Evolutionary conservation across 2,797 vertebrate genomes (phyloP).

Genomic region (Catostomus latipinnis): DNA sequence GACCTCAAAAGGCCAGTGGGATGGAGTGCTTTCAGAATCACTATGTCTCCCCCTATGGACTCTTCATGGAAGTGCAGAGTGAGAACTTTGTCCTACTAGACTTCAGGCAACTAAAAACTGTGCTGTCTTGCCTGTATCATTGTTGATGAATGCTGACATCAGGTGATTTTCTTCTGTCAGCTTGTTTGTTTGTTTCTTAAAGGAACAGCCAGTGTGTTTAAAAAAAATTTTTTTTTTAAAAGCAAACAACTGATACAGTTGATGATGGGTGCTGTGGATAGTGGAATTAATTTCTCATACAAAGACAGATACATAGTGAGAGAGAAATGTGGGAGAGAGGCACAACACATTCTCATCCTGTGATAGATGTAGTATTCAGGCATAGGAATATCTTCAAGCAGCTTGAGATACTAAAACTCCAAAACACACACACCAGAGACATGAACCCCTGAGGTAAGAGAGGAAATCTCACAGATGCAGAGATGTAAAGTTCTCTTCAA

Average conservation of each 20-base stretch:
- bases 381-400: background rate
- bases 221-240: no score
- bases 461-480: background rate
- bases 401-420: background rate
- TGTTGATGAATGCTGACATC: background rate
- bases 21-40: background rate
- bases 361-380: background rate
- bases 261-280: background rate
- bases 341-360: background rate
- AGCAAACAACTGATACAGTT: no score
- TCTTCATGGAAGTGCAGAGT: background rate
- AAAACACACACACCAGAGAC: background rate
- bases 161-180: background rate
- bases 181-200: no score
- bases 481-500: background rate
- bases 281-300: background rate
- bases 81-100: no score
- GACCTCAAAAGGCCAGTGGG: background rate
- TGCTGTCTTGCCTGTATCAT: background rate
- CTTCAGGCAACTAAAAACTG: background rate
- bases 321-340: background rate
- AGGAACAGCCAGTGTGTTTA: no score
- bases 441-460: slow-evolving; percentile 3
- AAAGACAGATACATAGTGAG: background rate
- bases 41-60: slow-evolving; percentile 48